Base-by-base conservation (phyloP, 2,113 vertebrate species). In the Trinectes maculatus region DNA sequence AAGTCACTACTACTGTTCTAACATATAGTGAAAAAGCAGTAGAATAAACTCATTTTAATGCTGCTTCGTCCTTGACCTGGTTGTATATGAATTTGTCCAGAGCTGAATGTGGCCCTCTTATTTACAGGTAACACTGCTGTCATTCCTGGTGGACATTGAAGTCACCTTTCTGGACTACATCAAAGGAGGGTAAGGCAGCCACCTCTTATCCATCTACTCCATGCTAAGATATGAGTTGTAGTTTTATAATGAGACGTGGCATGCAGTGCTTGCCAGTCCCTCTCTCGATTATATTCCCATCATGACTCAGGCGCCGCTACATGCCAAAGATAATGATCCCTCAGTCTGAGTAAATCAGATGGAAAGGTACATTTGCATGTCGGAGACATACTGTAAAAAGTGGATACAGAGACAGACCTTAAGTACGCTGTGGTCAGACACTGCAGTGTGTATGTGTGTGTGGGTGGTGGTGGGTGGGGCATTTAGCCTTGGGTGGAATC, bases 141-240 rank as follows among this genome's bases (percentile, higher is more conserved):
- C 98, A 40, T 99, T 99, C 89, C 91, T 97, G 59, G 94, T 99
- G 85, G 96, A 99, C 91, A 96, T 94, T 53, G 98, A 99, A 91
- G 95, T 96, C 91, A 98, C 96, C 85, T 99, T 99, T 89, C 93
- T 99, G 84, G 97, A 99, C 93, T 99, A 96, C 89, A 99, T 99
- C 89, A 99, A 98, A 93, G 98, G 98, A 91, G 98, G 98, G 98
- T 99, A 89, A 93, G 96, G 94, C 46, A 31, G 40, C 25, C 63
- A 59, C 3, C 15, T 6, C 1, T 0, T 26, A 11, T 57, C 36
- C 49, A 57, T 21, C 48, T 5, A 64, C 39, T 49, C 3, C 60
- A 16, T n/a, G 2, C 49, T 43, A 25, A 46, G 29, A 77, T 18
- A 21, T 22, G 33, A 49, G 22, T 64, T 63, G 63, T 52, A 12